Evolutionary conservation across 2,888 invertebrate genomes (phyloP).

Genomic region (Urechis unicinctus): DNA sequence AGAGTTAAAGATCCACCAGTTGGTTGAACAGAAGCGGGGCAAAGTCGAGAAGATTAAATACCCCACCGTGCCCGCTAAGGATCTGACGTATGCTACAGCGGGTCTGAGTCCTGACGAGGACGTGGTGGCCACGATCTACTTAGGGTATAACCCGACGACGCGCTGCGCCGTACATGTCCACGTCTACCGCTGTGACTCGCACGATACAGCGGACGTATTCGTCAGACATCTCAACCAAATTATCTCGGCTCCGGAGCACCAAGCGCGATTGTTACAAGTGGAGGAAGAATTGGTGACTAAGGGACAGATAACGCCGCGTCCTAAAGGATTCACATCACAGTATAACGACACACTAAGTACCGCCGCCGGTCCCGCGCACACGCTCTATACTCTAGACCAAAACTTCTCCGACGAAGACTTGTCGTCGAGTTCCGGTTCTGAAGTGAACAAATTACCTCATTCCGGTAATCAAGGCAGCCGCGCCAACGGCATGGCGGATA

Average conservation of each 20-base stretch:
- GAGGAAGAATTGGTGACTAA: constrained; percentile 54
- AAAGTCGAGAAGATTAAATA: constrained; percentile 70
- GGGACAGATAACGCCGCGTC: constrained; percentile 20
- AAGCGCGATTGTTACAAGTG: constrained; percentile 76
- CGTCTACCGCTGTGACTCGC: constrained; percentile 87
- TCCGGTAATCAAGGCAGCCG: not conserved
- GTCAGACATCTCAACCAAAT: constrained; percentile 77
- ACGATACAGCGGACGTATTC: constrained; percentile 83
- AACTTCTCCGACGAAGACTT: not conserved
- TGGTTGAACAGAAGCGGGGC: constrained; percentile 46
- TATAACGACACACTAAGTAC: not conserved
- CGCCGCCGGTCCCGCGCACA: not conserved
- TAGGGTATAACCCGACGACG: constrained; percentile 89
- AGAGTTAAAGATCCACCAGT: constrained; percentile 90
- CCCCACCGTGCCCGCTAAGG: constrained; percentile 39
- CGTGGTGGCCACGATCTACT: constrained; percentile 84
- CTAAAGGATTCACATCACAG: not conserved
- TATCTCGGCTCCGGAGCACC: constrained; percentile 73
- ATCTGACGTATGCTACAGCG: constrained; percentile 72
- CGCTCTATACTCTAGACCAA: not conserved
- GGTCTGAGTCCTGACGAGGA: constrained; percentile 65
- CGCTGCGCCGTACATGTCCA: constrained; percentile 93
- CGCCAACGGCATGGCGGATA: not conserved
- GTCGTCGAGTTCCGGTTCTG: no score
- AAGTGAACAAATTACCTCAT: no score